These are phyloP conservation scores for Ceryle rudis DNA, from an alignment of 2,797 vertebrate genomes.

Conservation along the genomic window DNA sequence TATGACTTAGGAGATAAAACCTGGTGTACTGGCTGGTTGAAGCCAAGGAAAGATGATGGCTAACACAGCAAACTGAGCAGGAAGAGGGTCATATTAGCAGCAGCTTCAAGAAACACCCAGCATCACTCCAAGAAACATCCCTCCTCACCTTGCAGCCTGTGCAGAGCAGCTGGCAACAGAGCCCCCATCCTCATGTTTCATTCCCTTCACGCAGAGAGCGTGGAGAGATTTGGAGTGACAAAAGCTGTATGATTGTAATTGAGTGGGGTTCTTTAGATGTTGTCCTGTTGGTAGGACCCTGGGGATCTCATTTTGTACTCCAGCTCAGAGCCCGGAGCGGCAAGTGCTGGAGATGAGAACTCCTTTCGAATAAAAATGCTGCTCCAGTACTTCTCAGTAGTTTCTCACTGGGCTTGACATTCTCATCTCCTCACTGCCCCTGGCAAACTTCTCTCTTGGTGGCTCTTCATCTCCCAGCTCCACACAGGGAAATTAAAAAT, in stretches of 20 bases:
- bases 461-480: constrained; percentile 57
- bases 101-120: not conserved
- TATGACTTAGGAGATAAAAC: not conserved
- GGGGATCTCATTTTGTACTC: constrained; percentile 51
- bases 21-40: not conserved
- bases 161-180: accelerated
- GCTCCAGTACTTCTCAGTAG: constrained; percentile 27
- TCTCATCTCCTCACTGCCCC: constrained; percentile 61
- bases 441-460: constrained; percentile 52
- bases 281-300: constrained; percentile 37
- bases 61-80: not conserved
- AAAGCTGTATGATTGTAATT: not conserved
- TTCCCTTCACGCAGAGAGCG: not conserved
- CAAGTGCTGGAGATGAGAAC: not conserved
- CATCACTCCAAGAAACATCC: not conserved
- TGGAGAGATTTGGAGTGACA: not conserved
- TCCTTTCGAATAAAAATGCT: constrained; percentile 13
- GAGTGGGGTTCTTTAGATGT: constrained; percentile 32
- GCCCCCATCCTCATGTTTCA: not conserved
- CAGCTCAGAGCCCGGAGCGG: not conserved
- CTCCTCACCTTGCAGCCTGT: not conserved
- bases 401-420: constrained; percentile 69
- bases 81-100: not conserved
- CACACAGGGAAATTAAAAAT: constrained; percentile 67
- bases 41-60: not conserved